Conservation (phyloP, 2,113 vertebrate genomes). For the Brevimyrus niger region DNA sequence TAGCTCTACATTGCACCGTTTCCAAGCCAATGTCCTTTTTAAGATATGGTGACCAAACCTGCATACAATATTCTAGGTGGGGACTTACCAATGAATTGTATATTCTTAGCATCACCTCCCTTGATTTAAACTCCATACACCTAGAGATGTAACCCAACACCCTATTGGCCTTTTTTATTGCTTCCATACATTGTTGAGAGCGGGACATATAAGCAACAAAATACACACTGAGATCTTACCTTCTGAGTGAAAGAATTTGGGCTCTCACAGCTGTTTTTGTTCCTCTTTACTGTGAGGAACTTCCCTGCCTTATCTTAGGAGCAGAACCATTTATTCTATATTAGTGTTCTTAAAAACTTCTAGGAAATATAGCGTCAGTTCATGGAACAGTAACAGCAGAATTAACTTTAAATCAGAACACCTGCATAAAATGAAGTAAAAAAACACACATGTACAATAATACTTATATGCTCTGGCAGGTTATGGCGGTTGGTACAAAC, state of each 20-base stretch:
- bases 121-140: too few species aligned
- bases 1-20: too few species aligned
- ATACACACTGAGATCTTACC: neutral
- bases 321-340: neutral
- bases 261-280: neutral
- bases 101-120: too few species aligned
- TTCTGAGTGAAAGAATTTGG: neutral
- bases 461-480: neutral
- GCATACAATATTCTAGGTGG: too few species aligned
- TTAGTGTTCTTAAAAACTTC: neutral
- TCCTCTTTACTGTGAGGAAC: neutral
- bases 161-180: too few species aligned
- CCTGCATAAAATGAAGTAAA: neutral
- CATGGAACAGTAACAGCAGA: neutral
- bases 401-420: neutral
- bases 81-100: too few species aligned
- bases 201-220: too few species aligned
- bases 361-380: neutral
- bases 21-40: too few species aligned
- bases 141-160: too few species aligned
- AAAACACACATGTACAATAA: neutral
- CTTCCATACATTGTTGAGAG: too few species aligned
- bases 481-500: neutral
- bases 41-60: too few species aligned
- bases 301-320: neutral